Evolutionary conservation across 1,140 invertebrate species (phyloP).

Genomic region (Trachymyrmex cornetzi): DNA sequence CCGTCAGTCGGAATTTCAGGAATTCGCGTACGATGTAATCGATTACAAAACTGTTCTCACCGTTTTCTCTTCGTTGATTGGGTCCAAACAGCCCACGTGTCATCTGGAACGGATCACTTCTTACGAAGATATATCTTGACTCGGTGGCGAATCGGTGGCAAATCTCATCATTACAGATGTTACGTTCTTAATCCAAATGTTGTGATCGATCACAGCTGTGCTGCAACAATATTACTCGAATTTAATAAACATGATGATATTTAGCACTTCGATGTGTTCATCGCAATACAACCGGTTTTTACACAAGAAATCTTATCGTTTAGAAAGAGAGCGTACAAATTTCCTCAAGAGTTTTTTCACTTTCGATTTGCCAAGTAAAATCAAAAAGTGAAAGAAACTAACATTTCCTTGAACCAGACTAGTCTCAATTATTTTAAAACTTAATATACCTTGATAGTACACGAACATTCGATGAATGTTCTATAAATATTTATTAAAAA

Average conservation of each 20-base stretch:
- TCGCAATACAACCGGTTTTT: background rate
- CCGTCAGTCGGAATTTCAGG: conserved; percentile 68
- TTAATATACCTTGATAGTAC: too few species aligned
- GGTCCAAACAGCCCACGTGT: background rate
- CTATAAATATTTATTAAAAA: too few species aligned
- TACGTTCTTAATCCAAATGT: background rate
- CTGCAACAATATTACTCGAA: background rate
- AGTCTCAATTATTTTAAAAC: too few species aligned
- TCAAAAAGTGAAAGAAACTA: conserved; percentile 1
- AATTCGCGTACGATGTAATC: conserved; percentile 72
- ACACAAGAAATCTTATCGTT: background rate
- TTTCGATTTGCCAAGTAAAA: conserved; percentile 37
- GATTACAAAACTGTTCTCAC: conserved; percentile 71
- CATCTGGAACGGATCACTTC: background rate
- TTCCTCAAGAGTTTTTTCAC: conserved; percentile 46
- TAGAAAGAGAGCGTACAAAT: background rate
- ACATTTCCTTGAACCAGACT: background rate
- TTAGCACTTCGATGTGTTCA: background rate
- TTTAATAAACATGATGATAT: background rate
- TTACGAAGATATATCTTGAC: background rate
- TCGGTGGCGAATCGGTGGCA: background rate
- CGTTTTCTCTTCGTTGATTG: conserved; percentile 65
- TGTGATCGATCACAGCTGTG: background rate
- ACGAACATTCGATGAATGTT: too few species aligned
- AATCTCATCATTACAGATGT: background rate